These are phyloP conservation scores for Antedon bifida DNA, from an alignment of 35 echinoderm and acorn worm genomes.

Conservation along the genomic window DNA sequence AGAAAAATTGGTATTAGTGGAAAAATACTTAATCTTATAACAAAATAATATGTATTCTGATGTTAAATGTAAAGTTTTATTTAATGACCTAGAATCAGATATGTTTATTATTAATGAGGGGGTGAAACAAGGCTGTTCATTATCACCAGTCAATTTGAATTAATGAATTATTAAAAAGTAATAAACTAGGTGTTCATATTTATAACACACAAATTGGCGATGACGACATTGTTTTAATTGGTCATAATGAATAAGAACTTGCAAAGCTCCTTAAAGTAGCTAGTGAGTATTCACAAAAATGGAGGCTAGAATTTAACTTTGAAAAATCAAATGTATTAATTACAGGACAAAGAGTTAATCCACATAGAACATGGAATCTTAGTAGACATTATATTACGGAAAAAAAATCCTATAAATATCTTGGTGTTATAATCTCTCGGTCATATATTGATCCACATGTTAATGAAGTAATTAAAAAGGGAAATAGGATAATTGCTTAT, in stretches of 20 bases:
- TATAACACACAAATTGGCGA: background rate
- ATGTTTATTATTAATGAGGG: background rate
- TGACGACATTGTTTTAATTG: background rate
- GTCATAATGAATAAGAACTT: background rate
- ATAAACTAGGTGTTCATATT: background rate
- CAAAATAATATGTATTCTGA: background rate
- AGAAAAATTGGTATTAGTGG: too few relatives aligned
- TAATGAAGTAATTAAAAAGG: too few relatives aligned
- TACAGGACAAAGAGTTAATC: background rate
- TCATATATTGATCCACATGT: background rate
- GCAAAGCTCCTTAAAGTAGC: background rate
- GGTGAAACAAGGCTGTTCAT: background rate
- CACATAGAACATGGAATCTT: background rate
- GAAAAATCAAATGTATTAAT: background rate
- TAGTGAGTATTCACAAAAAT: background rate
- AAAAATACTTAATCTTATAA: too few relatives aligned
- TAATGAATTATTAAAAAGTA: background rate
- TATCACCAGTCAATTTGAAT: background rate
- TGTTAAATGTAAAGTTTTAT: constrained; percentile 1
- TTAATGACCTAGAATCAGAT: background rate
- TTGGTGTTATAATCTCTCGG: background rate
- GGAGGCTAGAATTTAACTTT: background rate
- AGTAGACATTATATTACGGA: background rate
- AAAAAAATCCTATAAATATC: background rate
- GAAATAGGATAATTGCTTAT: too few relatives aligned